Evolutionary conservation across 30 jellyfish, hydroid and myxozoan species (phyloP).

Genomic region (Nemopilema nomurai): DNA sequence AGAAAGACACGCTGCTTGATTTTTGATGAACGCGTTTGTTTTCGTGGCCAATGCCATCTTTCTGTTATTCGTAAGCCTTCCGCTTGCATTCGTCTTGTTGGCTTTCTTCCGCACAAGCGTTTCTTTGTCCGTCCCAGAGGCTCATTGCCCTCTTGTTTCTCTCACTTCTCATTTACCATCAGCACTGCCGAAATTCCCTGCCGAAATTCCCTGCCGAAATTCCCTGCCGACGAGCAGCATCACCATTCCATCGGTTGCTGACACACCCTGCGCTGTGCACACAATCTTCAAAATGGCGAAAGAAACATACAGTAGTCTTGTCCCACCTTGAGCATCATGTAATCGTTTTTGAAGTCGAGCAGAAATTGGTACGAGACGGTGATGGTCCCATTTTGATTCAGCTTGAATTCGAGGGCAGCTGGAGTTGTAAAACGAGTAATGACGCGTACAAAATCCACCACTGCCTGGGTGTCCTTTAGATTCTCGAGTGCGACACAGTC

Average conservation of each 20-base stretch:
- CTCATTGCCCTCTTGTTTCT: too few relatives aligned
- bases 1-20: too few relatives aligned
- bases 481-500: constrained; percentile 77
- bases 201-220: neutral
- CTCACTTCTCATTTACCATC: too few relatives aligned
- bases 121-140: too few relatives aligned
- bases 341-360: constrained; percentile 61
- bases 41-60: too few relatives aligned
- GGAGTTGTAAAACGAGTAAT: constrained; percentile 26
- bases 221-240: neutral
- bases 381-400: constrained; percentile 38
- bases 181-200: too few relatives aligned
- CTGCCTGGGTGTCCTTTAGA: constrained; percentile 33
- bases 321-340: constrained; percentile 68
- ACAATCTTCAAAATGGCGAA: constrained; percentile 42
- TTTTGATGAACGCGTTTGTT: too few relatives aligned
- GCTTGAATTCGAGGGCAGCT: constrained; percentile 52
- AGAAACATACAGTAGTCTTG: constrained; percentile 57
- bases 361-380: constrained; percentile 63
- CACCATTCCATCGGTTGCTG: neutral
- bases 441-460: constrained; percentile 20
- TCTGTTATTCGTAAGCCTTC: too few relatives aligned
- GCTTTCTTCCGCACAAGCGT: too few relatives aligned
- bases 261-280: neutral
- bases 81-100: too few relatives aligned